Conservation (phyloP, 2,113 vertebrate genomes). For the Fulica atra region DNA sequence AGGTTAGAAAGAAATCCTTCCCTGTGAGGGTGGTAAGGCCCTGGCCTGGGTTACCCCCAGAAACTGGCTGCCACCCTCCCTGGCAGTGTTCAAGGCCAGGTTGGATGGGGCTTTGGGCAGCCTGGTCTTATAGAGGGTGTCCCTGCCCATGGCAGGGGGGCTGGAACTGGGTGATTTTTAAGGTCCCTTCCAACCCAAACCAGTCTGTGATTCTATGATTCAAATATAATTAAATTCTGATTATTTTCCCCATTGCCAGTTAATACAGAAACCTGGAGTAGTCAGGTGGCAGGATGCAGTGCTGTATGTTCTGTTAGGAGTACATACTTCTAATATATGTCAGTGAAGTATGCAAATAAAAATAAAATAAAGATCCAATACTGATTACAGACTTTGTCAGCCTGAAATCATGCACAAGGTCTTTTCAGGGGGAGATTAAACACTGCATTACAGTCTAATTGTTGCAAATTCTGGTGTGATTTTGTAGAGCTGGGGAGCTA, state of each 20-base stretch:
- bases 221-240: background rate
- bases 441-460: background rate
- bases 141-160: too few species aligned
- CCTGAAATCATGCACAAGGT: background rate
- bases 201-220: too few species aligned
- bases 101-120: too few species aligned
- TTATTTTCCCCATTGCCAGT: background rate
- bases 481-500: background rate
- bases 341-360: background rate
- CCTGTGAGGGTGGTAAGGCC: too few species aligned
- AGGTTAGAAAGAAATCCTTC: too few species aligned
- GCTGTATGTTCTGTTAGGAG: background rate
- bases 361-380: background rate
- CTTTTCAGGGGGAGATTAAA: background rate
- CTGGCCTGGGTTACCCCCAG: too few species aligned
- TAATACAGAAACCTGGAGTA: background rate
- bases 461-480: background rate
- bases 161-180: too few species aligned
- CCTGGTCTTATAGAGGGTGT: too few species aligned
- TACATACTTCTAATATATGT: background rate
- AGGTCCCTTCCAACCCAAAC: too few species aligned
- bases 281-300: fast-evolving
- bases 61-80: too few species aligned
- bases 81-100: too few species aligned
- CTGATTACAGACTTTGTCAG: background rate